These are phyloP conservation scores for Drosophila melanica DNA, from an alignment of 1,140 invertebrate species.

Conservation along the genomic window DNA sequence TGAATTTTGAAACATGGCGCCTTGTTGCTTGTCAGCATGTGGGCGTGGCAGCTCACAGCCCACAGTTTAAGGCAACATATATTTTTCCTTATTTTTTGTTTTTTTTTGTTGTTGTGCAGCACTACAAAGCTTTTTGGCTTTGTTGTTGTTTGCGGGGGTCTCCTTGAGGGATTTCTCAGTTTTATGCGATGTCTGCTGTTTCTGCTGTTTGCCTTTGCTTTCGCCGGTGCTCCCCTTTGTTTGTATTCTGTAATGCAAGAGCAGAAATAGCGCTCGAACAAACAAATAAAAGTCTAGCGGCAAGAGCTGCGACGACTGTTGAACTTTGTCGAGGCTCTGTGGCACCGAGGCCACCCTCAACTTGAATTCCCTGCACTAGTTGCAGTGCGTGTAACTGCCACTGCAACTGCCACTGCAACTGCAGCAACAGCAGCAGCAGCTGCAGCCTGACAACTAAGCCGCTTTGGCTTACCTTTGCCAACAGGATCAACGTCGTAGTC, in stretches of 20 bases:
- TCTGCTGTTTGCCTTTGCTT: slow-evolving; percentile 12
- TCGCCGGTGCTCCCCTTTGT: slow-evolving; percentile 41
- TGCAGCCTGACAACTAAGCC: slow-evolving; percentile 51
- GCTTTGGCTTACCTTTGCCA: slow-evolving; percentile 69
- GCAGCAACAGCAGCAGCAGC: slow-evolving; percentile 17
- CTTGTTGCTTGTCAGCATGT: slow-evolving; percentile 60
- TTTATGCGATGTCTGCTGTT: slow-evolving; percentile 36
- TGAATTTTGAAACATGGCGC: slow-evolving; percentile 71
- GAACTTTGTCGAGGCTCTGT: slow-evolving; percentile 53
- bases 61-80: slow-evolving; percentile 15
- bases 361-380: slow-evolving; percentile 37
- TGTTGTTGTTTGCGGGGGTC: slow-evolving; percentile 42
- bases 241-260: slow-evolving; percentile 61
- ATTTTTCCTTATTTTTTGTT: not conserved
- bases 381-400: slow-evolving; percentile 7
- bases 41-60: slow-evolving; percentile 49
- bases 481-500: slow-evolving; percentile 61
- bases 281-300: slow-evolving; percentile 57
- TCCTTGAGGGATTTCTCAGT: slow-evolving; percentile 62
- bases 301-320: slow-evolving; percentile 63
- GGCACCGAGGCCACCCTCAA: slow-evolving; percentile 32
- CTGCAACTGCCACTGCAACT: slow-evolving; percentile 21
- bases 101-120: slow-evolving; percentile 26
- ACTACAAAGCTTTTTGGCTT: slow-evolving; percentile 38
- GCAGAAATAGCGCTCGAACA: slow-evolving; percentile 51